These are phyloP conservation scores for Harpagus bidentatus DNA, from an alignment of 2,113 vertebrate species.

Conservation along the genomic window DNA sequence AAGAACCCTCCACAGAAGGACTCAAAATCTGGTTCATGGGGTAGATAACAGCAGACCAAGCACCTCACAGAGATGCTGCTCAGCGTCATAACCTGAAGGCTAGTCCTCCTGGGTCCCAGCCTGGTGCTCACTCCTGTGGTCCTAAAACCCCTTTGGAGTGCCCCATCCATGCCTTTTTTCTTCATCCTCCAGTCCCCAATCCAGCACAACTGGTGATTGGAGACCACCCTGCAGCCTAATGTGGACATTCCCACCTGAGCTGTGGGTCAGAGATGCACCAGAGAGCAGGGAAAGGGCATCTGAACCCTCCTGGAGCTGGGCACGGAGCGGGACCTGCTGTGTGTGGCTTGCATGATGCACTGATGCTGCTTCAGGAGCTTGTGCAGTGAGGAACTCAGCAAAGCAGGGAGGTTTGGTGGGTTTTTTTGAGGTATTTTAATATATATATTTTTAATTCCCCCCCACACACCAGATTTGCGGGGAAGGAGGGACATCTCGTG, in stretches of 20 bases:
- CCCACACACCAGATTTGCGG: background rate
- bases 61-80: background rate
- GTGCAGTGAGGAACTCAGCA: background rate
- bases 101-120: background rate
- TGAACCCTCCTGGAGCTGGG: background rate
- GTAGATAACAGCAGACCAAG: background rate
- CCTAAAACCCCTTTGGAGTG: background rate
- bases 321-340: fast-evolving
- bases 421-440: background rate
- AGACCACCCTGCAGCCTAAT: background rate
- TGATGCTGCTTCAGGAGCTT: background rate
- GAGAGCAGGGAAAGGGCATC: background rate
- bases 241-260: fast-evolving
- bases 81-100: background rate
- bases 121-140: background rate
- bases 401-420: no score
- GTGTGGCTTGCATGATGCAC: background rate
- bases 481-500: constrained; percentile 45
- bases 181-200: background rate
- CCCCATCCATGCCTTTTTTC: background rate
- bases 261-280: no score
- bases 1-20: background rate
- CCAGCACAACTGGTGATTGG: fast-evolving
- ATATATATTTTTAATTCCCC: fast-evolving
- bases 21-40: background rate